Evolutionary conservation across 2,888 invertebrate genomes (phyloP).

Genomic region (Mamestra brassicae): DNA sequence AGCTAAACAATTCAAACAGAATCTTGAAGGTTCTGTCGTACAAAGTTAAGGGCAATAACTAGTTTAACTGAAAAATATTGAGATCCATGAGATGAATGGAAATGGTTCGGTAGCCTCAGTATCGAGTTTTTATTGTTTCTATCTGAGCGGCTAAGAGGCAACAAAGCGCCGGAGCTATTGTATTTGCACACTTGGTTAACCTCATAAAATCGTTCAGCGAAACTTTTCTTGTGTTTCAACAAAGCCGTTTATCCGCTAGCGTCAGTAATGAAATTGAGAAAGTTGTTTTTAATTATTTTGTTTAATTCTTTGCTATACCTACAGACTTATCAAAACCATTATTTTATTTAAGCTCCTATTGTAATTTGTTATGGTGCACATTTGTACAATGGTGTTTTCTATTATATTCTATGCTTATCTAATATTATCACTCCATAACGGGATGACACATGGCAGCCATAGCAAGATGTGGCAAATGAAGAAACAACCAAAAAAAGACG

Average conservation of each 20-base stretch:
- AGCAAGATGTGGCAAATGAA: too few species aligned
- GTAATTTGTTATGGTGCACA: too few species aligned
- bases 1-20: not conserved
- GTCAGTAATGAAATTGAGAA: not conserved
- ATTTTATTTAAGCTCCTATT: too few species aligned
- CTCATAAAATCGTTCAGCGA: conserved; percentile 27
- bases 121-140: conserved; percentile 18
- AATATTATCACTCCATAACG: too few species aligned
- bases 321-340: too few species aligned
- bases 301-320: not conserved
- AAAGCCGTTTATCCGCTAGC: not conserved
- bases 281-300: not conserved
- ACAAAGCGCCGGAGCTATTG: conserved; percentile 34
- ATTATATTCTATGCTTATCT: too few species aligned
- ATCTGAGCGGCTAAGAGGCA: conserved; percentile 29
- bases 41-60: not conserved
- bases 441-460: too few species aligned
- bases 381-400: too few species aligned
- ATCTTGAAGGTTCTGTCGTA: not conserved
- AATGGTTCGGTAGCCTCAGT: not conserved
- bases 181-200: conserved; percentile 40
- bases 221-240: conserved; percentile 11
- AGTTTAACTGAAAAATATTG: not conserved
- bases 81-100: not conserved
- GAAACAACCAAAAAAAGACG: too few species aligned